A percentile compares a stretch with the other conserved stretches of the same genome.
Conservation (phyloP, 2,797 vertebrate species). For the Lagocephalus sceleratus region DNA sequence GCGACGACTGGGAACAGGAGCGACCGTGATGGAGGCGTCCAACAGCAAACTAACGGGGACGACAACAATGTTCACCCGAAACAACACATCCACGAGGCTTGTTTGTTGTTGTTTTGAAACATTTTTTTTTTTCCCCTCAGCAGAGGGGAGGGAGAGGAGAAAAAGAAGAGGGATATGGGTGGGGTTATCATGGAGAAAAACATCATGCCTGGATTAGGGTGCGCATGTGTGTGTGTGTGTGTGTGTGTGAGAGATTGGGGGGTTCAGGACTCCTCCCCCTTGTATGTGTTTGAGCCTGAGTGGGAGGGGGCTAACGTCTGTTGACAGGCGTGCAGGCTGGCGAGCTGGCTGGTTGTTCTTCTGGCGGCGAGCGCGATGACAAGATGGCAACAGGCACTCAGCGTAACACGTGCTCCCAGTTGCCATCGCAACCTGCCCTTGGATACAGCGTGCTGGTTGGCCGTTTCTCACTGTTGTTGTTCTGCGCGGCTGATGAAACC, state of each 20-base stretch:
- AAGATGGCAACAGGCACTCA: constrained; percentile 76
- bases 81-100: constrained; percentile 60
- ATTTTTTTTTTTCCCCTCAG: constrained; percentile 12
- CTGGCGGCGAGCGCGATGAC: constrained; percentile 62
- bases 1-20: constrained; percentile 24
- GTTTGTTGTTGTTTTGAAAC: constrained; percentile 70
- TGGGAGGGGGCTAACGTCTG: constrained; percentile 37
- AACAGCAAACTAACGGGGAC: constrained; percentile 18
- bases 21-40: constrained; percentile 7
- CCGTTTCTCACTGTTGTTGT: constrained; percentile 74
- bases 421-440: constrained; percentile 78
- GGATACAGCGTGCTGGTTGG: constrained; percentile 83
- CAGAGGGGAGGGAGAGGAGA: constrained; percentile 38
- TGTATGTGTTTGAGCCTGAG: constrained; percentile 35
- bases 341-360: constrained; percentile 67
- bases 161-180: constrained; percentile 40
- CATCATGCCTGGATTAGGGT: constrained; percentile 61
- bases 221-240: background rate
- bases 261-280: constrained; percentile 55
- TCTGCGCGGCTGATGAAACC: constrained; percentile 72
- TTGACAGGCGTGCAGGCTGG: constrained; percentile 54
- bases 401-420: constrained; percentile 74
- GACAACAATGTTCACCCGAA: constrained; percentile 28
- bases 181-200: constrained; percentile 67
- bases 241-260: constrained; percentile 1